Evolutionary conservation across 2,113 vertebrate genomes (phyloP).

Genomic region (Terrapene triunguis): DNA sequence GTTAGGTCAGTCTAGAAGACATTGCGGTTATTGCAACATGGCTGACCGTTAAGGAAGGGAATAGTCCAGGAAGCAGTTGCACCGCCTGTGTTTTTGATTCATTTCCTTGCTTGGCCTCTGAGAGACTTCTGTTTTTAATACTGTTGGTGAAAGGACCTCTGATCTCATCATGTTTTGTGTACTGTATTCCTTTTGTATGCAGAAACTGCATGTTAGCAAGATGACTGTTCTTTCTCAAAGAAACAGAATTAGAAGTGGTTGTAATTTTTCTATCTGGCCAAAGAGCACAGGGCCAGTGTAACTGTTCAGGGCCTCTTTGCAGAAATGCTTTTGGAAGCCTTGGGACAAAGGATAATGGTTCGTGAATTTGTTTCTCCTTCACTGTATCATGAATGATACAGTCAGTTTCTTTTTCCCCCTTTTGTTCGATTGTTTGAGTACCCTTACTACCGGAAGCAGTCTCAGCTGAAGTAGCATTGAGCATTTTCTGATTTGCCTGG

Average conservation of each 20-base stretch:
- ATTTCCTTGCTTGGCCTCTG: conserved; percentile 48
- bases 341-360: background rate
- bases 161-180: conserved; percentile 35
- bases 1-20: conserved; percentile 70
- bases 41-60: conserved; percentile 76
- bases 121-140: background rate
- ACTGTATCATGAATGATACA: background rate
- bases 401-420: background rate
- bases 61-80: conserved; percentile 46
- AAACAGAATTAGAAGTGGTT: background rate
- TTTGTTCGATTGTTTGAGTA: conserved; percentile 5
- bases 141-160: background rate
- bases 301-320: background rate
- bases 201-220: conserved; percentile 23
- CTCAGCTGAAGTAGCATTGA: conserved; percentile 15
- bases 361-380: conserved; percentile 9
- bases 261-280: conserved; percentile 34
- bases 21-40: conserved; percentile 65
- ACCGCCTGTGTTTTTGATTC: background rate
- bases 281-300: conserved; percentile 49
- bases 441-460: background rate
- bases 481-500: conserved; percentile 42
- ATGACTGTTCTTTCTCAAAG: background rate
- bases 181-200: conserved; percentile 10
- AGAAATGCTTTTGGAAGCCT: background rate